Evolutionary conservation across 2,888 invertebrate genomes (phyloP).

Genomic region (Pseudococcus jackbeardsleyi): DNA sequence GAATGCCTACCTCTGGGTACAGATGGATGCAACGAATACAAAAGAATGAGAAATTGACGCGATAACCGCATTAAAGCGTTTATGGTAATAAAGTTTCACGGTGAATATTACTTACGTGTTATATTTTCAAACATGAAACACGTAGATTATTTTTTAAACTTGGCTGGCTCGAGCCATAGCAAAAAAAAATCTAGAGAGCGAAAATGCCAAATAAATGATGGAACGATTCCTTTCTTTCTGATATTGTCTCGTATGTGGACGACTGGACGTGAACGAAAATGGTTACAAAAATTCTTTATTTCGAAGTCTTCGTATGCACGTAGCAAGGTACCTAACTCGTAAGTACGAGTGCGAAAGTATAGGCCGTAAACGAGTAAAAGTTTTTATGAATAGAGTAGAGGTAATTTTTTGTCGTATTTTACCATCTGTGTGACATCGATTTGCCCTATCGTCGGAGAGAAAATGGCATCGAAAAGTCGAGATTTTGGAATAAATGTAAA

Average conservation of each 20-base stretch:
- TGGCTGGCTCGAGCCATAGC: background rate
- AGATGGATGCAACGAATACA: no score
- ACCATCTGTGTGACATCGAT: background rate
- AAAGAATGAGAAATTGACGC: slow-evolving; percentile 3
- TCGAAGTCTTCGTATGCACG: background rate
- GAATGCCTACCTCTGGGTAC: no score
- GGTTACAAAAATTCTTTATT: background rate
- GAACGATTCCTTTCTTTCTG: background rate
- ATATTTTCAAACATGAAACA: no score
- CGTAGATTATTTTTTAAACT: background rate
- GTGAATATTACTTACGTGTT: background rate
- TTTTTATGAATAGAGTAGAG: background rate
- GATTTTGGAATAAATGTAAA: background rate
- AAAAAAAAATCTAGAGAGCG: background rate
- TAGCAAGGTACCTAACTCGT: no score
- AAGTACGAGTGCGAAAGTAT: no score
- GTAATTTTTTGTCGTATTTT: background rate
- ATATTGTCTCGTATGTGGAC: background rate
- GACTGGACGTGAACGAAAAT: background rate
- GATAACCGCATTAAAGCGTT: background rate
- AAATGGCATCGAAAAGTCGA: background rate
- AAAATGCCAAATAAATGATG: background rate
- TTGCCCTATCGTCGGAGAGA: background rate
- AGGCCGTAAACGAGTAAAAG: background rate
- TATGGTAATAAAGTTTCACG: background rate